These are phyloP conservation scores for Dendrolimus punctatus DNA, from an alignment of 1,140 invertebrate genomes.

Conservation along the genomic window DNA sequence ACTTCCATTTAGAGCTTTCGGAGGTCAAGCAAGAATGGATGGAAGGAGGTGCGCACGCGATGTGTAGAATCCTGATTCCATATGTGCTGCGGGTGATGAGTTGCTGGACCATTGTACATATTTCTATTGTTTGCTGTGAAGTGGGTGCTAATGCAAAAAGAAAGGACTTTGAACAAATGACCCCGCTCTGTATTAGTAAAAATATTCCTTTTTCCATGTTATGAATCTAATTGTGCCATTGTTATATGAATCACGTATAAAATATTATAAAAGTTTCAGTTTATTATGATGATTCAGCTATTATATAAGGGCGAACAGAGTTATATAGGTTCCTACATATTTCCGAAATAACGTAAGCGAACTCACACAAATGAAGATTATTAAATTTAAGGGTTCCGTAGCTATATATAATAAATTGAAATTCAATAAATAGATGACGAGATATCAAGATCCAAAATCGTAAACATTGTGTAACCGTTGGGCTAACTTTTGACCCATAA, in stretches of 20 bases:
- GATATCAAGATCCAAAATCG: too few species aligned
- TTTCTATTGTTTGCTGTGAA: constrained; percentile 15
- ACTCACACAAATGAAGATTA: too few species aligned
- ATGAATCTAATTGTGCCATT: background rate
- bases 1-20: constrained; percentile 12
- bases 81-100: constrained; percentile 38
- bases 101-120: constrained; percentile 17
- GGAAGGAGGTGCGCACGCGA: constrained; percentile 22
- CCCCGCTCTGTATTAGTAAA: too few species aligned
- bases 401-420: too few species aligned
- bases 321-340: too few species aligned
- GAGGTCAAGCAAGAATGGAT: constrained; percentile 23
- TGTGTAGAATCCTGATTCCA: constrained; percentile 41
- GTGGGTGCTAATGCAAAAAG: constrained; percentile 24
- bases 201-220: too few species aligned
- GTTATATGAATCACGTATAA: background rate
- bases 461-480: too few species aligned
- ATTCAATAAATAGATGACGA: too few species aligned
- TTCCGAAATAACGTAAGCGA: too few species aligned
- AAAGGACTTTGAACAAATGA: constrained; percentile 1
- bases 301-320: too few species aligned
- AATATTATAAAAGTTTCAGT: background rate
- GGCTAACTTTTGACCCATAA: too few species aligned
- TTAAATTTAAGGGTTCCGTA: too few species aligned
- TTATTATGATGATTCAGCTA: background rate